Percentiles rank a stretch among this genome's conserved stretches.
phyloP scores from a whole-genome alignment of 2,113 vertebrate genomes.

The Procavia capensis region DNA sequence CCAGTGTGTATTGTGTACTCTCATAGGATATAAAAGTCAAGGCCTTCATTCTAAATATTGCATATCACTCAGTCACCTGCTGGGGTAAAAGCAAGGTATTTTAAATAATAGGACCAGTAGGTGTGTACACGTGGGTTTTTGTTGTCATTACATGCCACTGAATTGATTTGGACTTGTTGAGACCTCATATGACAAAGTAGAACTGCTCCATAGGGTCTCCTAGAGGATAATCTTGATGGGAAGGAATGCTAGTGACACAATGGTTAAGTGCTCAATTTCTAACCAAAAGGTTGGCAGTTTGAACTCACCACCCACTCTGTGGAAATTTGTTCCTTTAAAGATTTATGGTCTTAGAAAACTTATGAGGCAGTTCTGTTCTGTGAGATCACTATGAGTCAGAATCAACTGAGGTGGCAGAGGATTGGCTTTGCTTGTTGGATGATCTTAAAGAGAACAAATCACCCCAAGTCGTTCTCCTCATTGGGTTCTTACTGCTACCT shows the following conservation, averaged over 20 bases:
- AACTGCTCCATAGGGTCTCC: neutral
- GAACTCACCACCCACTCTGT: no score
- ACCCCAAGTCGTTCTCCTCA: neutral
- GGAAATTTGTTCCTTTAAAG: no score
- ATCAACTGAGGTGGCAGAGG: no score
- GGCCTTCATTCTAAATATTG: neutral
- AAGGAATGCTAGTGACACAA: no score
- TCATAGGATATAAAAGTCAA: neutral
- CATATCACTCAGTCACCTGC: neutral
- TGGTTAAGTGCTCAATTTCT: no score
- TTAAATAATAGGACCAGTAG: neutral
- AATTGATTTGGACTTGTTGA: neutral
- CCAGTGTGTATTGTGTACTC: neutral
- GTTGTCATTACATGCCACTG: neutral
- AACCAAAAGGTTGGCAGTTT: no score
- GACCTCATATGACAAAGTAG: neutral
- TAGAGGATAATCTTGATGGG: neutral
- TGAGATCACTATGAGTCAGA: no score
- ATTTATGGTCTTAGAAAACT: no score
- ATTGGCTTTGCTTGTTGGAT: neutral
- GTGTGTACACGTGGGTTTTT: no score
- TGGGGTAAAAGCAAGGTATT: neutral
- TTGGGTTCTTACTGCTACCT: neutral
- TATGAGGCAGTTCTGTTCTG: no score
- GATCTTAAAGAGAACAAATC: neutral